These are phyloP conservation scores for Hoplostethus mediterraneus DNA, from an alignment of 2,797 vertebrate species.

Conservation along the genomic window DNA sequence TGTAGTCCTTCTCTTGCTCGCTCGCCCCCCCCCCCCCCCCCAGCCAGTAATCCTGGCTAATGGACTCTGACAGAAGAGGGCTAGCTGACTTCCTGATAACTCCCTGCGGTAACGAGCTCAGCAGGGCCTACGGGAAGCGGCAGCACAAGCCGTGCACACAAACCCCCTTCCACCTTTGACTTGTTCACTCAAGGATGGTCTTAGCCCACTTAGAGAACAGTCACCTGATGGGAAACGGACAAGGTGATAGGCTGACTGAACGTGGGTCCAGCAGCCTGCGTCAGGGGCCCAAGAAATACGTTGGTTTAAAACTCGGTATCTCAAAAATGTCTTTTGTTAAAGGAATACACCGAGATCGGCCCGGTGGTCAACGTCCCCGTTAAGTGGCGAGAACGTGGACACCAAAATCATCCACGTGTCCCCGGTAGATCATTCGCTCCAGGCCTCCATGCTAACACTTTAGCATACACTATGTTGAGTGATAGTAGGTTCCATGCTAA, in stretches of 20 bases:
- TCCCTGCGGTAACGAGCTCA: constrained; percentile 67
- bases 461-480: too few species aligned
- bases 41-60: constrained; percentile 62
- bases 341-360: too few species aligned
- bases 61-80: constrained; percentile 60
- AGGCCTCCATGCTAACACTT: too few species aligned
- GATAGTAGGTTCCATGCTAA: too few species aligned
- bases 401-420: too few species aligned
- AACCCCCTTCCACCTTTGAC: neutral
- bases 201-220: neutral
- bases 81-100: constrained; percentile 65
- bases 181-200: neutral
- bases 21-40: neutral
- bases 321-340: too few species aligned
- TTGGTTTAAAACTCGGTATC: too few species aligned
- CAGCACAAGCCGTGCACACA: neutral
- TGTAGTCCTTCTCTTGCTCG: neutral
- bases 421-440: too few species aligned
- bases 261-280: neutral
- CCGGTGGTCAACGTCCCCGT: too few species aligned
- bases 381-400: too few species aligned
- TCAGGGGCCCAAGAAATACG: neutral
- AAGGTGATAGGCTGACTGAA: neutral
- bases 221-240: neutral
- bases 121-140: constrained; percentile 17